Evolutionary conservation across 2,113 vertebrate species (phyloP).

Genomic region (Xerus inauris): DNA sequence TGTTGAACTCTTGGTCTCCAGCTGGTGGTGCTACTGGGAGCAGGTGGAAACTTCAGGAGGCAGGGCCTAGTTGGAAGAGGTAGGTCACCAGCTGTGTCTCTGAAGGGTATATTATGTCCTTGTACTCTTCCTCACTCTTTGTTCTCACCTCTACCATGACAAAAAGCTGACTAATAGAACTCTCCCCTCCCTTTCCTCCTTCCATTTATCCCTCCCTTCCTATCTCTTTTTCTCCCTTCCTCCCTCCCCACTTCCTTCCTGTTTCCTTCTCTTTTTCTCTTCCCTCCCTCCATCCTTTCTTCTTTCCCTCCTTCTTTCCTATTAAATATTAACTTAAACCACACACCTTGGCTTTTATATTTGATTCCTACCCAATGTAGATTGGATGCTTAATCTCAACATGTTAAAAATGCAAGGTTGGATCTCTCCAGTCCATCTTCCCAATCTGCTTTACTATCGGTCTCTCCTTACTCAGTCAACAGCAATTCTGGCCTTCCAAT

Average conservation of each 20-base stretch:
- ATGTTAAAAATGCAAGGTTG: not conserved
- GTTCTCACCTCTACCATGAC: not conserved
- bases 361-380: not conserved
- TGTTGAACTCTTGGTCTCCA: not conserved
- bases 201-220: not conserved
- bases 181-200: not conserved
- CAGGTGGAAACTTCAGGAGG: not conserved
- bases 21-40: not conserved
- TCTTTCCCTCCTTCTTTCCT: not conserved
- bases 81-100: not conserved
- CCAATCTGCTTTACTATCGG: not conserved
- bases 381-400: not conserved
- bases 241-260: not conserved
- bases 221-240: not conserved
- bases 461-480: not conserved
- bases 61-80: not conserved
- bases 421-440: not conserved
- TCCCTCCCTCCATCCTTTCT: no score
- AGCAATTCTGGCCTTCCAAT: not conserved
- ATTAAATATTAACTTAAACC: not conserved
- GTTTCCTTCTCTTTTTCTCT: not conserved
- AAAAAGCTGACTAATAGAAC: not conserved
- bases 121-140: not conserved
- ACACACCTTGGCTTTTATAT: not conserved
- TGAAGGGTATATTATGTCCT: not conserved